Percentiles rank a stretch among this genome's conserved stretches.
These are phyloP conservation scores for Pygathrix nemaeus DNA, from an alignment of 2,113 vertebrate genomes.

Conservation along the genomic window DNA sequence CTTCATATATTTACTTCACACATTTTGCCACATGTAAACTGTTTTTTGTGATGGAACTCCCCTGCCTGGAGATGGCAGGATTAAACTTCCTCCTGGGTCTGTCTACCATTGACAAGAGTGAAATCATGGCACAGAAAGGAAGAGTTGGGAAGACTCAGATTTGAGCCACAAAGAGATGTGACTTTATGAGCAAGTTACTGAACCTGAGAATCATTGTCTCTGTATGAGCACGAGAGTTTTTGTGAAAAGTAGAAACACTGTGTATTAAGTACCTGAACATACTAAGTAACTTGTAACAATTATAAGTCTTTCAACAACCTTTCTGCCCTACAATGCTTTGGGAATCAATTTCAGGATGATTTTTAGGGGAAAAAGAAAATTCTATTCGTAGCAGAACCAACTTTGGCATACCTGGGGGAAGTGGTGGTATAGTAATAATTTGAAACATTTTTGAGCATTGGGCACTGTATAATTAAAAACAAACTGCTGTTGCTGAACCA, in stretches of 20 bases:
- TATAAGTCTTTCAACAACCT: not conserved
- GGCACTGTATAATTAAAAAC: not conserved
- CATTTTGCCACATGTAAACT: not conserved
- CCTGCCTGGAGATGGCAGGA: not conserved
- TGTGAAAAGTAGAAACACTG: not conserved
- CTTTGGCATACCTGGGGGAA: not conserved
- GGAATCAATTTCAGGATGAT: not conserved
- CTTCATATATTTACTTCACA: not conserved
- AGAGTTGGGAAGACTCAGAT: not conserved
- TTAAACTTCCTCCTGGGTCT: not conserved
- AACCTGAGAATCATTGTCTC: not conserved
- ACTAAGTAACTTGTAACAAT: not conserved
- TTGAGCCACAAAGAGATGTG: not conserved
- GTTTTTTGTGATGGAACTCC: not conserved
- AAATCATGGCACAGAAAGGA: not conserved
- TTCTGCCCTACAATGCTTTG: not conserved
- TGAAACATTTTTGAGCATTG: not conserved
- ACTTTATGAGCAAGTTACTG: not conserved
- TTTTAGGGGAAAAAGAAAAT: not conserved
- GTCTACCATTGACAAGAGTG: not conserved
- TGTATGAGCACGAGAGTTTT: not conserved
- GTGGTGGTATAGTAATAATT: not conserved
- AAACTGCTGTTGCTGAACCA: not conserved
- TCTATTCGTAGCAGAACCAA: not conserved
- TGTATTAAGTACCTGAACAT: not conserved